A percentile compares a stretch with the other conserved stretches of the same genome.
Evolutionary conservation across 2,113 vertebrate genomes (phyloP).

Genomic region (Urocolius indicus): DNA sequence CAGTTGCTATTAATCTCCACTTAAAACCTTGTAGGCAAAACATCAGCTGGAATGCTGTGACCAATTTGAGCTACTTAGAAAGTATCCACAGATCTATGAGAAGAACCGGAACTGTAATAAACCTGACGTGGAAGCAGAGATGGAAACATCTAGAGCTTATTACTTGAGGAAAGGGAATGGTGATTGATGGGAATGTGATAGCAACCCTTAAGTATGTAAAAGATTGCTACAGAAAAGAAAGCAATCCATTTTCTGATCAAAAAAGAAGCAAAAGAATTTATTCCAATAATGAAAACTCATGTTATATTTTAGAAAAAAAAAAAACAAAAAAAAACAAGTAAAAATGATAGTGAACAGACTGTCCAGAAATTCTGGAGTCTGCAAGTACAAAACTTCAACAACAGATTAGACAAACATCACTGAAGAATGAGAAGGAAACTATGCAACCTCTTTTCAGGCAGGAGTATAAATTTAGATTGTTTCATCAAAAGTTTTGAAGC

Average conservation of each 20-base stretch:
- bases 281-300: not conserved
- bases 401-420: not conserved
- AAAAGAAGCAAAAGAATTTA: not conserved
- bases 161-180: not conserved
- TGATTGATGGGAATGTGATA: not conserved
- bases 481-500: not conserved
- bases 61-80: not conserved
- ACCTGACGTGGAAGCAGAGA: not conserved
- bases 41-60: not conserved
- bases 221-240: not conserved
- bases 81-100: not conserved
- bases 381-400: not conserved
- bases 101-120: not conserved
- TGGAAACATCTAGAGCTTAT: not conserved
- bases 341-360: not conserved
- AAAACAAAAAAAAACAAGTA: not conserved
- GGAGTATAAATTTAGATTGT: not conserved
- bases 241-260: not conserved
- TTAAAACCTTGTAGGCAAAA: not conserved
- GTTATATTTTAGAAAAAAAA: not conserved
- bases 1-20: not conserved
- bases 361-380: not conserved
- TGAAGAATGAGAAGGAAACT: not conserved
- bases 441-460: not conserved
- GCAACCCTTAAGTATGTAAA: not conserved